Evolutionary conservation across 2,797 vertebrate genomes (phyloP).

Genomic region (Gymnoscopelus microlampas): DNA sequence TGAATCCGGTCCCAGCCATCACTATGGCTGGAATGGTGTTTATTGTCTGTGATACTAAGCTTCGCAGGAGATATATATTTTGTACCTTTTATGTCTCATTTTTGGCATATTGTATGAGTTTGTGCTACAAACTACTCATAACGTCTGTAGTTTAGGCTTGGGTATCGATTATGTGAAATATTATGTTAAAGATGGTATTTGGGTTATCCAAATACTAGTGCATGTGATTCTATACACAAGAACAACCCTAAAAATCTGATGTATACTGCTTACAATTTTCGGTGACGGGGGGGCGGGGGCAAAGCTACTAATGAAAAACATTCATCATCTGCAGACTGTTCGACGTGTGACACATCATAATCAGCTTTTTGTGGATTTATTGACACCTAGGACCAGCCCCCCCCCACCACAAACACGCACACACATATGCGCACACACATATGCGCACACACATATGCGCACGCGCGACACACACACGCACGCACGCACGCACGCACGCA

Average conservation of each 20-base stretch:
- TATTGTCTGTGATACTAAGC: slow-evolving; percentile 82
- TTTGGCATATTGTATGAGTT: neutral
- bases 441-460: too few relatives aligned
- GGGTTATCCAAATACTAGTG: too few relatives aligned
- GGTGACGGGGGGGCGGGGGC: neutral
- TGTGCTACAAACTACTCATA: too few relatives aligned
- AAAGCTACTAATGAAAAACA: slow-evolving; percentile 2
- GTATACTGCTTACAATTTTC: too few relatives aligned
- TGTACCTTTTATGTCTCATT: slow-evolving; percentile 31
- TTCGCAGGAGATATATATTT: slow-evolving; percentile 66
- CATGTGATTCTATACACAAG: too few relatives aligned
- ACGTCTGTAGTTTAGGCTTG: too few relatives aligned
- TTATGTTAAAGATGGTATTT: too few relatives aligned
- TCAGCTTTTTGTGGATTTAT: slow-evolving; percentile 16
- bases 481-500: too few relatives aligned
- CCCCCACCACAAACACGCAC: slow-evolving; percentile 9
- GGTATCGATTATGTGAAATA: too few relatives aligned
- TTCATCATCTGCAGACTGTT: slow-evolving; percentile 21
- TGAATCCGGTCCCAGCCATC: slow-evolving; percentile 82
- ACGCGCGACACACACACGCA: too few relatives aligned
- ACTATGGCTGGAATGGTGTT: slow-evolving; percentile 81
- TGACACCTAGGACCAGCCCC: slow-evolving; percentile 55
- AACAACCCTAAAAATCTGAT: too few relatives aligned
- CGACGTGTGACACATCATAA: slow-evolving; percentile 17
- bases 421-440: too few relatives aligned